Evolutionary conservation across 2,797 vertebrate genomes (phyloP).

Genomic region (Lophura swinhoii): DNA sequence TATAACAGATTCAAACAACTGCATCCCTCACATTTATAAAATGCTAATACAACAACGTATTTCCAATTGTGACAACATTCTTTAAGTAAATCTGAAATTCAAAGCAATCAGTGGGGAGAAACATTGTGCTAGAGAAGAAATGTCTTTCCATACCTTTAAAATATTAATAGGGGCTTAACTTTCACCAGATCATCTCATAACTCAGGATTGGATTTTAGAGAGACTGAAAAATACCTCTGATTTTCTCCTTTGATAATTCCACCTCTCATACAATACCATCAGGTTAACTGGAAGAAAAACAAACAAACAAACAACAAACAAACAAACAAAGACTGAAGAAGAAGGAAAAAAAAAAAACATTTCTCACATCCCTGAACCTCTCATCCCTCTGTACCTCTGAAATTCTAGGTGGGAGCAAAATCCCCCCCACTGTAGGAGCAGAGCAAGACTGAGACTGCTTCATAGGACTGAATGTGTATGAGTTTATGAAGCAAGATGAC

Average conservation of each 20-base stretch:
- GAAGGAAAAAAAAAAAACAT: neutral
- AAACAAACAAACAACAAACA: no score
- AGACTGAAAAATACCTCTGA: neutral
- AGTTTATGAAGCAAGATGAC: no score
- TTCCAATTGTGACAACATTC: neutral
- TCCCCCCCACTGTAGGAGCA: no score
- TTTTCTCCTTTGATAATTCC: neutral
- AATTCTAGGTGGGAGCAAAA: no score
- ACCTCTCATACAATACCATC: neutral
- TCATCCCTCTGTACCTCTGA: no score
- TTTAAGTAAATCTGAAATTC: neutral
- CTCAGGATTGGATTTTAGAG: neutral
- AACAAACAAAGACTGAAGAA: no score
- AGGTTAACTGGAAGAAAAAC: neutral
- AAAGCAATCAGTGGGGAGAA: neutral
- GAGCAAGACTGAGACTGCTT: no score
- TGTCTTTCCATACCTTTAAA: neutral
- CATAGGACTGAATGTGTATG: no score
- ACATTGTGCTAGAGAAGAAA: fast-evolving
- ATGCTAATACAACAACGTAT: neutral
- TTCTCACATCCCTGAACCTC: no score
- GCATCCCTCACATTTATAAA: neutral
- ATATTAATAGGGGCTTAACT: fast-evolving
- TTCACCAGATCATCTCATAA: neutral
- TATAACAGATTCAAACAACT: neutral